These are phyloP conservation scores for Teleiodes luculella DNA, from an alignment of 2,888 invertebrate genomes.

Conservation along the genomic window DNA sequence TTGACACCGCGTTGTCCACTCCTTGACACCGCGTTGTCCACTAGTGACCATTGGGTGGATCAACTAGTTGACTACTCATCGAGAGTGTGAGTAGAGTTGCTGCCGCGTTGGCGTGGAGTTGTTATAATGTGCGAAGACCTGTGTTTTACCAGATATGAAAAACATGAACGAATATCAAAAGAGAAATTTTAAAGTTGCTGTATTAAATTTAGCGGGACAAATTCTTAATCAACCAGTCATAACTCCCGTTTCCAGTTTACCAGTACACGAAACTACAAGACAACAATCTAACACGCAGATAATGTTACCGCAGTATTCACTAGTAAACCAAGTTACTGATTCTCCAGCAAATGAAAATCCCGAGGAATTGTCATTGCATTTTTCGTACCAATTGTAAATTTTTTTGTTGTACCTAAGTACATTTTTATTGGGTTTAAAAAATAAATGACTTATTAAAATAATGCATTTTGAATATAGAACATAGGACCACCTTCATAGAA, in stretches of 20 bases:
- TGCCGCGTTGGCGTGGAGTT: no score
- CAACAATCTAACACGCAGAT: background rate
- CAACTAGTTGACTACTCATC: no score
- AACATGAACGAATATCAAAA: background rate
- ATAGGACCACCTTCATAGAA: background rate
- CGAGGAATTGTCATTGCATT: background rate
- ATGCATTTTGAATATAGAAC: background rate
- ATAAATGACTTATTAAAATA: background rate
- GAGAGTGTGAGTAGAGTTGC: no score
- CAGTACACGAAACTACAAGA: background rate
- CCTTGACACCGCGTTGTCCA: no score
- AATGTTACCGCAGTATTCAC: background rate
- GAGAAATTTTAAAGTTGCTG: conserved; percentile 3
- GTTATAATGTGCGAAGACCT: no score
- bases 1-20: no score
- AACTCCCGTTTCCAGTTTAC: background rate
- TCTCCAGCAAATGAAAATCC: background rate
- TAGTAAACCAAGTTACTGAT: background rate
- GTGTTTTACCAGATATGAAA: conserved; percentile 10
- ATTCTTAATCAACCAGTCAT: conserved; percentile 2
- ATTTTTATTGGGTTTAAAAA: background rate
- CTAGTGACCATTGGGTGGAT: no score
- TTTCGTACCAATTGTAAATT: background rate
- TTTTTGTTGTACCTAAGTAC: background rate
- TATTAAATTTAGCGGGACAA: background rate